These are phyloP conservation scores for Anseranas semipalmata DNA, from an alignment of 2,113 vertebrate genomes.

Conservation along the genomic window DNA sequence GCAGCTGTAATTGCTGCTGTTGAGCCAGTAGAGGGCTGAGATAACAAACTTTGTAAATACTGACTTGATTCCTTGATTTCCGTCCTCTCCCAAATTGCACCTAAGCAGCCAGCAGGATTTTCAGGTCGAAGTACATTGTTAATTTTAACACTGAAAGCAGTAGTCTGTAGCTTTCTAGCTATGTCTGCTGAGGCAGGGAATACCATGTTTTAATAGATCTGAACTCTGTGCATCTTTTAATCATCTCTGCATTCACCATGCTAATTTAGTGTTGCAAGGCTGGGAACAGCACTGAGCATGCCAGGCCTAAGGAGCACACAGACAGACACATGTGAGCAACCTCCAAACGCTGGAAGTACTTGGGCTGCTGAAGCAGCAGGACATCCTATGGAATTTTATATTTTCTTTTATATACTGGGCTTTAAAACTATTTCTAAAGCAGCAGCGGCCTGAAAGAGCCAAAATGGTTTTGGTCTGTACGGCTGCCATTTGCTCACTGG, in stretches of 20 bases:
- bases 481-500: neutral
- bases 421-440: neutral
- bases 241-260: neutral
- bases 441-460: neutral
- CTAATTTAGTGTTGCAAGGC: neutral
- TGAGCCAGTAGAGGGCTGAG: conserved; percentile 11
- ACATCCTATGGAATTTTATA: no score
- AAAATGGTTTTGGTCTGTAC: neutral
- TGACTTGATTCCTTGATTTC: rapidly evolving
- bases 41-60: neutral
- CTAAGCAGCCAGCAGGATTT: neutral
- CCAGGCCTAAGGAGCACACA: neutral
- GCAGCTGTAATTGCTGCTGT: neutral
- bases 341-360: neutral
- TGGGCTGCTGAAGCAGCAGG: neutral
- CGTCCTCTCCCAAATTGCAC: neutral
- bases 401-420: no score
- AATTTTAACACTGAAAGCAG: neutral
- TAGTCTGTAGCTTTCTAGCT: neutral
- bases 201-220: neutral
- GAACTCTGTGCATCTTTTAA: neutral
- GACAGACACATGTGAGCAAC: rapidly evolving
- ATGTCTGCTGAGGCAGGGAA: neutral
- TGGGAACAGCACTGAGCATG: neutral
- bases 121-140: neutral